Base-by-base conservation (phyloP, 2,113 vertebrate genomes). In the Strix aluco region DNA sequence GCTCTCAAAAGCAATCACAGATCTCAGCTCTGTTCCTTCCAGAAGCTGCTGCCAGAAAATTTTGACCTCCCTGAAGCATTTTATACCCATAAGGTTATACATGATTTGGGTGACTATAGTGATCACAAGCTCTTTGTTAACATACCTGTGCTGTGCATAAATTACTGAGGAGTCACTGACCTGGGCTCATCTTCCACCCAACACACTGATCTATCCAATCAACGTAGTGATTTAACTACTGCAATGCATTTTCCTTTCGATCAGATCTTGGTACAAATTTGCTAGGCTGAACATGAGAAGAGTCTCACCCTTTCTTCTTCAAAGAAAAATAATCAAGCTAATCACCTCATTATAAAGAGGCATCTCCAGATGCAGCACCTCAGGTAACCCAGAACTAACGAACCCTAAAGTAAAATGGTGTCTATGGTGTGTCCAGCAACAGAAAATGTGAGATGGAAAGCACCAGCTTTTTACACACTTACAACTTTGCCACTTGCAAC, bases 41-140 rank as follows among this genome's bases (percentile, higher is more conserved):
- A 93, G 61, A 91, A 79, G 40, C 15, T 63, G 52, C 42, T 88
- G 74, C 71, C 88, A 94, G 71, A 90, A 96, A 90, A 90, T 66
- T 58, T 54, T 62, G 59, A 91, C 30, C 59, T 87, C 36, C 62
- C 58, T 57, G 38, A 27, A 81, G 63, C 26, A 54, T 42, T 81
- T 72, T 54, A 78, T 38, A 47, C 15, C 30, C 42, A n/a, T 25
- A 74, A 54, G 40, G 19, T 38, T 77, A 66, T 36, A 77, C 34
- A 32, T 16, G 1, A 71, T 65, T 86, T 79, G 23, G 36, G 54
- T 80, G 82, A 88, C 38, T 71, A 55, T 0, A 71, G 79, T 34
- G 69, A 72, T 69, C 70, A 90, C 71, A 75, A 90, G 75, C 21
- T 80, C 67, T 61, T 77, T 54, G 46, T 86, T 93, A 94, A 82